Base-by-base conservation (phyloP, 2,888 invertebrate genomes). In the Reticulitermes lucifugus region DNA sequence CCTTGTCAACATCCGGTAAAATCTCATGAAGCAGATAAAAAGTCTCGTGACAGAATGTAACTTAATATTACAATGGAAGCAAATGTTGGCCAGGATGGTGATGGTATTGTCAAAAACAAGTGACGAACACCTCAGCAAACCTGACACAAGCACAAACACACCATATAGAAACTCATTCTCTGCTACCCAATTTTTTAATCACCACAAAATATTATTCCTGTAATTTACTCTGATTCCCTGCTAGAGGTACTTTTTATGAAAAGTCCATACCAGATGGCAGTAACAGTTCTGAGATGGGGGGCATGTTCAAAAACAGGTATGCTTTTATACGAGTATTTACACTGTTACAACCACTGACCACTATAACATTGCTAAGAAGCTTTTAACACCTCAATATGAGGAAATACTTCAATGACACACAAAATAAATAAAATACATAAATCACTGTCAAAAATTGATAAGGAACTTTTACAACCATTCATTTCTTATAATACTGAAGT, bases 381-480 rank as follows among this genome's bases (percentile, higher is more conserved):
- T 65, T 65, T 25, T 1, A 25, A 73, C 73, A 77, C 77, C 77
- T 77, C 77, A 77, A 77, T 77, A 77, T 77, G 77, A 77, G 77
- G 77, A 77, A 77, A 77, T 77, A 77, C n/a, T 77, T 51, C 14
- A 77, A 46, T 43, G 22, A 77, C 51, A 46, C n/a, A 77, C n/a
- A 41, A 77, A 73, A 29, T n/a, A 21, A 77, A 77, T 21, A 10
- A 77, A 35, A 46, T 46, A 77, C 25, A 77, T 77, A 77, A 77
- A 77, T 77, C 9, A 46, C 51, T 46, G 51, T 77, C 46, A 46
- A 77, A 77, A 46, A 77, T 14, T 77, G 21, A 46, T 18, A 41
- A 46, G 77, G n/a, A 46, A 46, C 51, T 75, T 43, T 71, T 60
- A 65, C 65, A 65, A 65, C 25, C 7, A 21, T 73, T 73, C 35